phyloP scores from a whole-genome alignment of 1,140 invertebrate genomes.

The Matsumurasca onukii region DNA sequence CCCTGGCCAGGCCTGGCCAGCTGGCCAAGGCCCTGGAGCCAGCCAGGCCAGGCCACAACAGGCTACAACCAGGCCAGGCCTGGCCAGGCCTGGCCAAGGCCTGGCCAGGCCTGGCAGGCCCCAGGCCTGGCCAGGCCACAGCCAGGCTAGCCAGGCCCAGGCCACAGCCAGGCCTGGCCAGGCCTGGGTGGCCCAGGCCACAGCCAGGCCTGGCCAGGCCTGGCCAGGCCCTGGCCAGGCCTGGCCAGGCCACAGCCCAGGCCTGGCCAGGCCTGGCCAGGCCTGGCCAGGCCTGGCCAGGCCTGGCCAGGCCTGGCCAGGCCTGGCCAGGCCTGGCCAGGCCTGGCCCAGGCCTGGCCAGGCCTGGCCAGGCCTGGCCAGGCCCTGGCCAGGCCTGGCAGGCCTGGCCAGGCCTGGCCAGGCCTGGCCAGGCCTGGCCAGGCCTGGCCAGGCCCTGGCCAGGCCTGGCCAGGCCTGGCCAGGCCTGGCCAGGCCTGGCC shows the following conservation, averaged over 20 bases:
- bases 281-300: slow-evolving; percentile 3
- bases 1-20: slow-evolving; percentile 3
- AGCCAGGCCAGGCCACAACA: background rate
- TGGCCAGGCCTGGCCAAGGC: slow-evolving; percentile 4
- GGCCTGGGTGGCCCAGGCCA: no score
- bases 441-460: slow-evolving; percentile 26
- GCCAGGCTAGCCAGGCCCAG: background rate
- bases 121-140: background rate
- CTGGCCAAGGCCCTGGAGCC: no score
- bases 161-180: background rate
- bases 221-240: slow-evolving; percentile 3
- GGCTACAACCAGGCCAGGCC: background rate
- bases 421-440: background rate
- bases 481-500: slow-evolving; percentile 26
- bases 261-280: slow-evolving; percentile 3
- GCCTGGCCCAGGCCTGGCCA: slow-evolving; percentile 27
- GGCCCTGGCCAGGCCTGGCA: background rate
- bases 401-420: slow-evolving; percentile 13
- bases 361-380: slow-evolving; percentile 20
- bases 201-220: slow-evolving; percentile 3
- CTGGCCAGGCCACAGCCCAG: background rate
- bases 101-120: no score
- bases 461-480: slow-evolving; percentile 26
- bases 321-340: slow-evolving; percentile 21
- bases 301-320: slow-evolving; percentile 3